A percentile compares a stretch with the other conserved stretches of the same genome.
Conservation (phyloP, 2,113 vertebrate species). For the Empidonax traillii region DNA sequence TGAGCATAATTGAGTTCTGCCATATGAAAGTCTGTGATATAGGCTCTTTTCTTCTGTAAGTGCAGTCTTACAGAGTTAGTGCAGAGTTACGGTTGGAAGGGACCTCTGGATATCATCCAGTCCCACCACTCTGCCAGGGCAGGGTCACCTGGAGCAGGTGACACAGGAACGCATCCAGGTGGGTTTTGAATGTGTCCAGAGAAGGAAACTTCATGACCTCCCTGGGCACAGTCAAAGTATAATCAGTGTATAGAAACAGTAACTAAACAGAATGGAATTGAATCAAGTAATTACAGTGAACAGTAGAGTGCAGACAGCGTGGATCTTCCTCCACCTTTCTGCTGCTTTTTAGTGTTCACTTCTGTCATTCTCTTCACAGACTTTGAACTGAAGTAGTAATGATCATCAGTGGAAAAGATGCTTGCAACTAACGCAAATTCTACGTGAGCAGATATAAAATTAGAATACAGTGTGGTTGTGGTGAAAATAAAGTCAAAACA, state of each 20-base stretch:
- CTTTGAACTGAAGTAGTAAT: neutral
- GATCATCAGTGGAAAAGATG: neutral
- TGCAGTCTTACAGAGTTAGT: neutral
- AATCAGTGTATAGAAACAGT: fast-evolving
- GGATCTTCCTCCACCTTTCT: too few species aligned
- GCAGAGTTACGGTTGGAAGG: neutral
- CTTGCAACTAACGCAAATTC: neutral
- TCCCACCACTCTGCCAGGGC: too few species aligned
- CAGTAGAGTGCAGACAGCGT: too few species aligned
- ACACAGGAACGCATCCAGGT: fast-evolving
- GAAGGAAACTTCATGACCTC: neutral
- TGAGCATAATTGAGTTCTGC: fast-evolving
- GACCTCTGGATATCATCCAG: neutral
- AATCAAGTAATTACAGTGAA: fast-evolving
- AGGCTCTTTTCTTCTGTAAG: fast-evolving
- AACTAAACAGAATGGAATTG: fast-evolving
- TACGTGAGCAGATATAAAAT: fast-evolving
- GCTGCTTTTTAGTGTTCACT: fast-evolving
- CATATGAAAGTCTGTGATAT: fast-evolving
- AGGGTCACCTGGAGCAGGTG: neutral
- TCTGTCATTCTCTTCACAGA: fast-evolving
- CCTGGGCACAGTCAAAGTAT: neutral
- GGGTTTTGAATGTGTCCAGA: neutral
- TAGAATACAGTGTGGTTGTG: neutral
- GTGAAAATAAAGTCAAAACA: neutral